Conservation (phyloP, 2,113 vertebrate genomes). For the Asarcornis scutulata region DNA sequence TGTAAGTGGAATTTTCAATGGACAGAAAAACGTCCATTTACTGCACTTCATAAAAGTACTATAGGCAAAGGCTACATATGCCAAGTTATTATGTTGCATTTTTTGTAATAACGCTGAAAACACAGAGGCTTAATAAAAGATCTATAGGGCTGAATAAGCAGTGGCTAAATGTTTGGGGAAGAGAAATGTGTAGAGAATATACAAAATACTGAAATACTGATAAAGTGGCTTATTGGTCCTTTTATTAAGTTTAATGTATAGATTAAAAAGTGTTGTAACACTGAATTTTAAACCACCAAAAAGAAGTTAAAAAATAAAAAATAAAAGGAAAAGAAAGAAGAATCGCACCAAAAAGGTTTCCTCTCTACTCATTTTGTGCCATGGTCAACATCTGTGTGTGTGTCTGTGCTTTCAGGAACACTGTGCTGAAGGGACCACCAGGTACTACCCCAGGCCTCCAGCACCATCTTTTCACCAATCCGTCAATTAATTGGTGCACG, state of each 20-base stretch:
- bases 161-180: constrained; percentile 48
- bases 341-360: constrained; percentile 9
- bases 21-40: constrained; percentile 49
- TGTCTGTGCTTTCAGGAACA: constrained; percentile 67
- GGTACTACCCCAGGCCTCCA: neutral
- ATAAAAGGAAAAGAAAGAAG: neutral
- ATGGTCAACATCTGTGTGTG: neutral
- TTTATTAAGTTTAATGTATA: constrained; percentile 68
- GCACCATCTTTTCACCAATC: neutral
- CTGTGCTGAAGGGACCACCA: neutral
- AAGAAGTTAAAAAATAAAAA: constrained; percentile 1
- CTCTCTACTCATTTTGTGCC: constrained; percentile 3
- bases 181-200: constrained; percentile 62
- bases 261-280: constrained; percentile 76
- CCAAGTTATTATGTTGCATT: constrained; percentile 68
- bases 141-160: constrained; percentile 66
- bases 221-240: constrained; percentile 75
- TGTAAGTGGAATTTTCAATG: neutral
- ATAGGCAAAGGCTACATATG: constrained; percentile 69
- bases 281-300: constrained; percentile 63
- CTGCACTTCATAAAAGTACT: constrained; percentile 62
- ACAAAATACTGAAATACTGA: constrained; percentile 81
- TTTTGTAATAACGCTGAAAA: constrained; percentile 73
- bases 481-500: neutral
- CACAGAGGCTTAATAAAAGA: constrained; percentile 69